These are phyloP conservation scores for Cyprinus carpio DNA, from an alignment of 2,113 vertebrate genomes.

Conservation along the genomic window DNA sequence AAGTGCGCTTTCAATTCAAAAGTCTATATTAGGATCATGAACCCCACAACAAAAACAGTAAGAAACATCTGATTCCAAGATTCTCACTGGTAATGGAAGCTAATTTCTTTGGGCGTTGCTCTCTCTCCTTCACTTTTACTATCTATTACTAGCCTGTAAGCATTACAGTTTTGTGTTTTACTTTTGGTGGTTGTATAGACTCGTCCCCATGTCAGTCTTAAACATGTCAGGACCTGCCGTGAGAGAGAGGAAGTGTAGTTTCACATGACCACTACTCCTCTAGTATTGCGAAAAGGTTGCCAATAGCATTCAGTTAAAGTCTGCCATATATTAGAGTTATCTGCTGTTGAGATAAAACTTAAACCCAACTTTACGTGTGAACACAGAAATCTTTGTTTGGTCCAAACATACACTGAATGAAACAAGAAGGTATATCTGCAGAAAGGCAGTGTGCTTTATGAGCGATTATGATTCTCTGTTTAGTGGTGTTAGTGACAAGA, in stretches of 20 bases:
- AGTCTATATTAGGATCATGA: too few species aligned
- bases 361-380: conserved; percentile 7
- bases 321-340: not conserved
- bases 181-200: conserved; percentile 60
- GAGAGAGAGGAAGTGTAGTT: conserved; percentile 62
- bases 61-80: not conserved
- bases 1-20: too few species aligned
- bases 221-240: conserved; percentile 49
- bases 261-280: not conserved
- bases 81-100: not conserved
- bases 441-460: too few species aligned
- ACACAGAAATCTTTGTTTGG: conserved; percentile 17
- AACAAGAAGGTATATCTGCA: too few species aligned
- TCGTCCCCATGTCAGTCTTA: conserved; percentile 57
- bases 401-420: not conserved
- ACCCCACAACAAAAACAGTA: too few species aligned
- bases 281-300: not conserved
- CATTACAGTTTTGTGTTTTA: conserved; percentile 59
- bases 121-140: not conserved
- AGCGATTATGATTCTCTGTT: not conserved
- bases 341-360: conserved; percentile 5
- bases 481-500: not conserved
- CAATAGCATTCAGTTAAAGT: conserved; percentile 23
- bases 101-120: conserved; percentile 8
- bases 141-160: conserved; percentile 44